Evolutionary conservation across 2,888 invertebrate genomes (phyloP), one percentile per base, ranked within the genome.

Genomic region (Drosophila setosimentum): DNA sequence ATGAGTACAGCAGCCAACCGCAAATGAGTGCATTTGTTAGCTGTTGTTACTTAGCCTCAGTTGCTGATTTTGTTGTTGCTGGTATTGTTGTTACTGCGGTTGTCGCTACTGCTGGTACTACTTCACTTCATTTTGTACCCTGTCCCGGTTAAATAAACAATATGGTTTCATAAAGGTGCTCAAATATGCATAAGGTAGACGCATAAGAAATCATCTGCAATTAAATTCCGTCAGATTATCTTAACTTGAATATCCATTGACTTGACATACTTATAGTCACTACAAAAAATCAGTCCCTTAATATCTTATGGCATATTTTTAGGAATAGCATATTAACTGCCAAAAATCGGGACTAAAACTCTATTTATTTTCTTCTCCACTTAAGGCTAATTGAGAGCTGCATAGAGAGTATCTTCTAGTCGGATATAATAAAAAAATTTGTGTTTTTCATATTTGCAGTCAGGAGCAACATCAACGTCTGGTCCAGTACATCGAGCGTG

Each of bases 401-500:
- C 13, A 8, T 24, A 35, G 32, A 59, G 61, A 60, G 48, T 68
- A 80, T 58, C 18, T 54, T 2, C 6, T 21, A 29, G 80, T 61
- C 24, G 4, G 6, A 2, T 8, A 3, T 16, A 16, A 30, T 6
- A 21, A 7, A 0, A 1, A 2, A 6, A n/a, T n/a, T n/a, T n/a
- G n/a, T n/a, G n/a, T 1, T 30, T n/a, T 61, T 48, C 48, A 58
- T 58, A 63, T 50, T 40, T 49, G 27, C 32, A 18, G 40, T 58
- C 57, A 53, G 51, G 11, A 45, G 54, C 65, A 63, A 24, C 74
- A 69, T 61, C 66, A 78, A 59, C 67, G 60, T 51, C 68, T 49
- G 70, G 67, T 68, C 57, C 77, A 82, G 85, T 76, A 85, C 87
- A 89, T 81, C 77, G 89, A 90, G 87, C 90, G 89, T 90, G 82